These are phyloP conservation scores for Umimayanthus chanpuru DNA, from an alignment of 92 coral and sea anemone species.

Conservation along the genomic window DNA sequence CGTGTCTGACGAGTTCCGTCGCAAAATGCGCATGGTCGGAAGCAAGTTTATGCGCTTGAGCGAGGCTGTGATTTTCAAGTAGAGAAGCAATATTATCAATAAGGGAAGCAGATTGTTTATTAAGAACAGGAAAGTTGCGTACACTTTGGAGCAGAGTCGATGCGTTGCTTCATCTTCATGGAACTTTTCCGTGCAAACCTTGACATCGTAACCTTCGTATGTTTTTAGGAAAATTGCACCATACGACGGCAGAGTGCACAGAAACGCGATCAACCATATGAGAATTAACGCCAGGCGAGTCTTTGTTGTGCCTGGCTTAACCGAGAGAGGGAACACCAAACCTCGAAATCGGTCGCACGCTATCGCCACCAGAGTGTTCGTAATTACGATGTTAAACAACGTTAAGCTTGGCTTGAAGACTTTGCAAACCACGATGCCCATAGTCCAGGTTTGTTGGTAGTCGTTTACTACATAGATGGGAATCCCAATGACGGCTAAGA, in stretches of 20 bases:
- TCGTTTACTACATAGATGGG: conserved; percentile 62
- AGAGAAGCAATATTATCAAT: conserved; percentile 61
- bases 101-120: conserved; percentile 68
- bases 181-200: conserved; percentile 61
- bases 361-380: conserved; percentile 85
- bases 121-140: conserved; percentile 62
- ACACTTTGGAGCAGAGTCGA: conserved; percentile 47
- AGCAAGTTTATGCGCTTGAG: conserved; percentile 65
- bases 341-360: conserved; percentile 87
- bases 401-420: conserved; percentile 76
- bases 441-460: conserved; percentile 58
- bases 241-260: conserved; percentile 72
- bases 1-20: conserved; percentile 67
- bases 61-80: conserved; percentile 69
- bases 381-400: conserved; percentile 71
- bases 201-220: conserved; percentile 3
- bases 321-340: conserved; percentile 73
- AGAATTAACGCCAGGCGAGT: conserved; percentile 66
- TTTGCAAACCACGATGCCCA: conserved; percentile 77
- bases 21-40: conserved; percentile 64
- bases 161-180: conserved; percentile 47
- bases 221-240: conserved; percentile 52
- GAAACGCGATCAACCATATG: conserved; percentile 75
- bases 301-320: conserved; percentile 78
- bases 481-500: conserved; percentile 59